Percentiles rank a stretch among this genome's conserved stretches.
Evolutionary conservation across 2,113 vertebrate genomes (phyloP).

Genomic region (Tyrannus savana): DNA sequence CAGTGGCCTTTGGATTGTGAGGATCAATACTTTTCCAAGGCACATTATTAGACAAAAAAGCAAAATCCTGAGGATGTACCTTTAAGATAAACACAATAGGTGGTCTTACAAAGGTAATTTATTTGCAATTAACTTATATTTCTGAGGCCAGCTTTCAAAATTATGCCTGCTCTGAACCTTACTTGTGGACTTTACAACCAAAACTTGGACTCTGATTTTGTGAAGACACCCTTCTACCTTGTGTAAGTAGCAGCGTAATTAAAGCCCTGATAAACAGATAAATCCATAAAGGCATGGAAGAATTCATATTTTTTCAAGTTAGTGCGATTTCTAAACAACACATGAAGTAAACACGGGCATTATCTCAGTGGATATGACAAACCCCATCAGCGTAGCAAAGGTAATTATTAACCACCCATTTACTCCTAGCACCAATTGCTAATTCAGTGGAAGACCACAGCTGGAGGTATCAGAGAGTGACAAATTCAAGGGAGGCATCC

Average conservation of each 20-base stretch:
- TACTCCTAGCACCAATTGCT: not conserved
- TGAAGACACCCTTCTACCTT: not conserved
- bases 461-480: not conserved
- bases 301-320: not conserved
- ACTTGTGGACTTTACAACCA: not conserved
- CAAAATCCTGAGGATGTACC: not conserved
- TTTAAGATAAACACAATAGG: not conserved
- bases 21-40: not conserved
- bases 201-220: not conserved
- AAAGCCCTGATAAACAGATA: not conserved
- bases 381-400: accelerated
- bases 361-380: not conserved
- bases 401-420: not conserved
- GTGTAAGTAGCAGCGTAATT: not conserved
- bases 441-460: not conserved
- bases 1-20: not conserved
- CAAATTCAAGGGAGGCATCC: not conserved
- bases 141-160: not conserved
- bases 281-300: not conserved
- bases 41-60: not conserved
- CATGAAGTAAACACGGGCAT: not conserved
- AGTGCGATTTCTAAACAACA: not conserved
- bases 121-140: not conserved
- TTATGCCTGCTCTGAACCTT: not conserved
- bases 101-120: not conserved